phyloP scores from a whole-genome alignment of 2,888 invertebrate species.

The Andrena bicolor region DNA sequence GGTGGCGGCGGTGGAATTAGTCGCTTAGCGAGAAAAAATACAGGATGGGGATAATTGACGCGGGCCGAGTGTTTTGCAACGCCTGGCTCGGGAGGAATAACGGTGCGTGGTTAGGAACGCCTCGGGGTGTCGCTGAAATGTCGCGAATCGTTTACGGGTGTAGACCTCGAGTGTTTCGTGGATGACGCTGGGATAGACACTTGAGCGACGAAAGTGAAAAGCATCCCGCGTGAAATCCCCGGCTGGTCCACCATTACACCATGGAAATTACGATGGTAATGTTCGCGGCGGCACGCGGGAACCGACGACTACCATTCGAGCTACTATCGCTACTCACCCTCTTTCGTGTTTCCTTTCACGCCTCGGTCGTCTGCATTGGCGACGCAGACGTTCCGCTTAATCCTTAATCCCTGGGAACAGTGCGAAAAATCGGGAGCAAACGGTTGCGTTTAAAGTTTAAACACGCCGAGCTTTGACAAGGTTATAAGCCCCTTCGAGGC shows the following conservation, averaged over 20 bases:
- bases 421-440: neutral
- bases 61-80: neutral
- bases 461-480: too few species aligned
- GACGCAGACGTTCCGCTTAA: neutral
- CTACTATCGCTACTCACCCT: neutral
- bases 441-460: neutral
- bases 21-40: neutral
- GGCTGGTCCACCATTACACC: constrained; percentile 30
- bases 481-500: too few species aligned
- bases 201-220: constrained; percentile 52
- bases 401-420: neutral
- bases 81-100: constrained; percentile 40
- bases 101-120: constrained; percentile 35
- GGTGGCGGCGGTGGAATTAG: neutral
- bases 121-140: constrained; percentile 50
- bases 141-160: constrained; percentile 42
- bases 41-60: neutral
- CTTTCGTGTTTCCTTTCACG: neutral
- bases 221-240: constrained; percentile 38
- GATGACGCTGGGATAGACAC: constrained; percentile 49
- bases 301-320: constrained; percentile 11
- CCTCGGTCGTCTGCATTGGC: neutral
- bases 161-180: constrained; percentile 39
- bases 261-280: constrained; percentile 52
- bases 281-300: constrained; percentile 21